phyloP scores from a whole-genome alignment of 2,113 vertebrate species.

The Chelonoidis abingdonii region DNA sequence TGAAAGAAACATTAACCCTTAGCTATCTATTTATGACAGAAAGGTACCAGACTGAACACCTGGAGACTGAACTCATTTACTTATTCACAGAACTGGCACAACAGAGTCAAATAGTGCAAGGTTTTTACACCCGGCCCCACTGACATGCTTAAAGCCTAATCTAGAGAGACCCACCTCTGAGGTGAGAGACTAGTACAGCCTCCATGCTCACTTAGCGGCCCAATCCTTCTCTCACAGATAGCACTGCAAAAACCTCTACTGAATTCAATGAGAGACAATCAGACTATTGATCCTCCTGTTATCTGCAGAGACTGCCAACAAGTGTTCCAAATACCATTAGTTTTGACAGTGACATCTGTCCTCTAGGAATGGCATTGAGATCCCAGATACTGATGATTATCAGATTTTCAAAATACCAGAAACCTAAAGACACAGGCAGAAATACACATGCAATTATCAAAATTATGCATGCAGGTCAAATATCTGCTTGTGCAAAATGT shows the following conservation, averaged over 20 bases:
- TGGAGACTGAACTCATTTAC: constrained; percentile 13
- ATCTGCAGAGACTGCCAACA: background rate
- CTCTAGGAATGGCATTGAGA: background rate
- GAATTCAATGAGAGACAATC: background rate
- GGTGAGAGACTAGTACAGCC: background rate
- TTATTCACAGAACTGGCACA: constrained; percentile 23
- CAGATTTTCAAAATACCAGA: background rate
- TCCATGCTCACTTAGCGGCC: constrained; percentile 17
- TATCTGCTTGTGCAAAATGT: rapidly evolving
- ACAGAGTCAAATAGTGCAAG: background rate
- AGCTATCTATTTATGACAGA: no score
- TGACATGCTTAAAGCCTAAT: background rate
- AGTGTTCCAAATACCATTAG: background rate
- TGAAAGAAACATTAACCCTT: no score
- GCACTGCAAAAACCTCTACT: background rate
- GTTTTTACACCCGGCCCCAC: background rate
- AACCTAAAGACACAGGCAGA: background rate
- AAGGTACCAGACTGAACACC: background rate
- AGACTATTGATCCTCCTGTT: background rate
- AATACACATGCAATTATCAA: background rate
- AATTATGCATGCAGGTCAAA: background rate
- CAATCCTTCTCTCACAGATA: background rate
- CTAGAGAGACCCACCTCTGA: background rate
- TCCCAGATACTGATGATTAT: background rate
- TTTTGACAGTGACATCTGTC: background rate